Evolutionary conservation across 2,113 vertebrate species (phyloP).

Genomic region (Penelope pileata): DNA sequence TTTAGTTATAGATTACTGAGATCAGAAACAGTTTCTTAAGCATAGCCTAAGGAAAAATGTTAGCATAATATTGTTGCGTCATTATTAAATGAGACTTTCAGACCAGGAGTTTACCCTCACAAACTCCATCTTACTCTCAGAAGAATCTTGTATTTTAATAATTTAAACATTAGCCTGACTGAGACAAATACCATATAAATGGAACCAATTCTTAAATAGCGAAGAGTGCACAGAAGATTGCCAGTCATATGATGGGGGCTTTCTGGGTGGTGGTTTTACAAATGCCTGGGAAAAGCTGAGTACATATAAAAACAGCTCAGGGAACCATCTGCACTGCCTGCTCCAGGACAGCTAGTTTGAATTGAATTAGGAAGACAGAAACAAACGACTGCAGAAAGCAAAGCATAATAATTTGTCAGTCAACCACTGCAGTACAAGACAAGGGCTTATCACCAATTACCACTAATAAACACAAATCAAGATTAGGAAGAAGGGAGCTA

Average conservation of each 20-base stretch:
- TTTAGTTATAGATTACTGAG: not conserved
- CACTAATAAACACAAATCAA: not conserved
- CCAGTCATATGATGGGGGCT: not conserved
- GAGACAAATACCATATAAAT: not conserved
- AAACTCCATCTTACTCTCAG: not conserved
- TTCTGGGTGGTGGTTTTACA: not conserved
- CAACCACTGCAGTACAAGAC: not conserved
- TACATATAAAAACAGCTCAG: not conserved
- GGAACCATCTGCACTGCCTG: not conserved
- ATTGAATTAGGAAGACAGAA: not conserved
- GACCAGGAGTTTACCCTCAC: not conserved
- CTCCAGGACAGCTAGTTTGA: not conserved
- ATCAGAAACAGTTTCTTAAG: not conserved
- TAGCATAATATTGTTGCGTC: not conserved
- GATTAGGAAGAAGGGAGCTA: not conserved
- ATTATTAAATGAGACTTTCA: not conserved
- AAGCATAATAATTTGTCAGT: not conserved
- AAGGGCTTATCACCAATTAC: not conserved
- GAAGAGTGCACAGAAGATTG: not conserved
- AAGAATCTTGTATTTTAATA: not conserved
- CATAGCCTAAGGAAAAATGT: not conserved
- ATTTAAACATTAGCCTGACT: not conserved
- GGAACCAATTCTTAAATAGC: not conserved
- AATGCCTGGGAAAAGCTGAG: not conserved
- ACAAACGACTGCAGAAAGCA: not conserved